Evolutionary conservation across 2,797 vertebrate species (phyloP), one percentile per base, ranked within the genome.

Genomic region (Gambusia yucatana): DNA sequence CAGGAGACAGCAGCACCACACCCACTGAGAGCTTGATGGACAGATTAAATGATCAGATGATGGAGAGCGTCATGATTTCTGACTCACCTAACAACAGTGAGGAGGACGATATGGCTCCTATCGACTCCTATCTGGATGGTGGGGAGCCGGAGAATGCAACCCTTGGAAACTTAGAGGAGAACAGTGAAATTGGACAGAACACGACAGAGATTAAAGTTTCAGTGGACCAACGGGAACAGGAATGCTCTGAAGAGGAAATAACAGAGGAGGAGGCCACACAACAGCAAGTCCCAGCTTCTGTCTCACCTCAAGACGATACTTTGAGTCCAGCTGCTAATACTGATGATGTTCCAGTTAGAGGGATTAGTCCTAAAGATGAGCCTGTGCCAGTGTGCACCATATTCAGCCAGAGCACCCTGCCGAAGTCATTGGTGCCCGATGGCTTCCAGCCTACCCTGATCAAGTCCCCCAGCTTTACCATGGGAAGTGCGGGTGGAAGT

Each of bases 41-140:
- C 80, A 98, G 96, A 80, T 96, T 99, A 14, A 97, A 96, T 0
- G 98, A 99, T 65, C 97, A 99, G 79, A 97, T 99, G 98, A 98
- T 99, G 98, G 98, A 99, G 82, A 99, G 98, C 0, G 98, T 99
- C 77, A 95, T 99, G 91, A 99, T 99, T 79, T 99, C 98, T 0
- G 98, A 99, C 92, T 99, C 98, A 0, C 97, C 98, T 0, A 98
- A 97, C 81, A 96, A 98, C 84, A 99, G 98, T 0, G 98, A 99
- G 79, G 98, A 98, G 82, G 98, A 98, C 22, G 98, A 99, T 1
- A 89, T 94, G 0, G 96, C 95, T 16, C 97, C 97, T 11, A 97
- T 97, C 10, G 97, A 97, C 67, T 96, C 96, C 25, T 90, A 97
- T 59, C 95, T 95, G 44, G 96, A 94, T 80, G 90, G 86, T 20